These are phyloP conservation scores for Cassiopea xamachana DNA, from an alignment of 30 jellyfish, hydroid and myxozoan genomes.

Conservation along the genomic window DNA sequence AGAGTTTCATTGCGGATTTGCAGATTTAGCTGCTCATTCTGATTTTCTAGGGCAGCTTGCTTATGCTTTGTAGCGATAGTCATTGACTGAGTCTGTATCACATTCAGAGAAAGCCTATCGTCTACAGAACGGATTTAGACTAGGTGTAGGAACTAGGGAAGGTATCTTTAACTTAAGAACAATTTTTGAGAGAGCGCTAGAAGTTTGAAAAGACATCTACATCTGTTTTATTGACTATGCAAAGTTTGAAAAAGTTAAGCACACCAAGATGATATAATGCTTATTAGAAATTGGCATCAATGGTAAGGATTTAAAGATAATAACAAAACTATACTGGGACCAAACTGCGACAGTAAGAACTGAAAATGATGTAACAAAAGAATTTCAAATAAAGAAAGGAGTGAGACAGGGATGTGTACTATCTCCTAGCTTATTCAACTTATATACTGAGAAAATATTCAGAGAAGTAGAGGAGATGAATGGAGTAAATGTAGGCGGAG, in stretches of 20 bases:
- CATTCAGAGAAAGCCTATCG: not conserved
- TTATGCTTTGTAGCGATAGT: slow-evolving; percentile 8
- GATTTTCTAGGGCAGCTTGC: slow-evolving; percentile 8
- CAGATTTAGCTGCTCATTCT: slow-evolving; percentile 16
- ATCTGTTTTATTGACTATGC: not conserved
- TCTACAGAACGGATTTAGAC: not conserved
- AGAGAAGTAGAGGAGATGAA: not conserved
- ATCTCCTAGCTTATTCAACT: not conserved
- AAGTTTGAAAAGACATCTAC: not conserved
- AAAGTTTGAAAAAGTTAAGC: not conserved
- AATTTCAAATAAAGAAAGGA: not conserved
- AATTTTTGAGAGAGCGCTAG: no score
- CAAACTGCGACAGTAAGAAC: no score
- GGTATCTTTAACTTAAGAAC: no score
- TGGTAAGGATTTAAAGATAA: not conserved
- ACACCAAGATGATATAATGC: not conserved
- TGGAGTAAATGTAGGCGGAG: not conserved
- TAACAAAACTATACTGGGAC: not conserved
- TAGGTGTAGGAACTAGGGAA: no score
- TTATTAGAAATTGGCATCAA: not conserved
- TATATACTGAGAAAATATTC: not conserved
- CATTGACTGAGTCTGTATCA: slow-evolving; percentile 2
- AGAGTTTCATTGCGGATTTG: not conserved
- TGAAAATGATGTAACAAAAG: not conserved
- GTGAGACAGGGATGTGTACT: not conserved